Evolutionary conservation across 2,797 vertebrate species (phyloP), one percentile per base, ranked within the genome.

Genomic region (Lagocephalus sceleratus): DNA sequence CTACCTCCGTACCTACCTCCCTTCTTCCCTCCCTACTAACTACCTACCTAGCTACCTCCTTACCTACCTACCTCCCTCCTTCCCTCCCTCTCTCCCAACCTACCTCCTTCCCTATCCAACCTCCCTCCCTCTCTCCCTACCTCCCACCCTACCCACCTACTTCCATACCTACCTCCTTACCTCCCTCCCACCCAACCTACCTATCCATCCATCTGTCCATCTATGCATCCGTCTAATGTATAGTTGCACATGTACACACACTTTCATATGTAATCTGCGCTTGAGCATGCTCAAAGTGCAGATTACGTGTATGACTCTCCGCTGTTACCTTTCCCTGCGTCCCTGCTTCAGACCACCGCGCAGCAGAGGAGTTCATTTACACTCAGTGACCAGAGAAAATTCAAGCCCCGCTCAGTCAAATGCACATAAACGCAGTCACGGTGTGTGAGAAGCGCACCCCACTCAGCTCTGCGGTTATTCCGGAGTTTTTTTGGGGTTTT

Each of bases 301-400:
- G 61, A 50, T 66, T 61, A 45, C 48, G 41, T 40, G 40, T 61
- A 59, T 76, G 43, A 23, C 47, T 54, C 63, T 66, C 35, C 63
- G 23, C 43, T 43, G 42, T 61, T 60, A 68, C 61, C 61, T 52
- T 10, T 57, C 63, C 23, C 9, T 25, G 5, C 26, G 38, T 63
- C 51, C 51, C 26, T 22, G 66, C 76, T 72, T 69, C 54, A 41
- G 61, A 58, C 56, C 51, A 66, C 45, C 63, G 54, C 47, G 66
- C 56, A 73, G 51, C 59, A 40, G 71, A 47, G 68, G 38, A 47
- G 51, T 51, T 53, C 58, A 58, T 78, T 78, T 47, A 57, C 54
- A 60, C 32, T 64, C 54, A 61, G 41, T 66, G 66, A 56, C 48
- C 54, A 66, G 57, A 47, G 64, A 44, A 60, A 60, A 45, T 39